Base-by-base conservation (phyloP, 1,140 invertebrate genomes). In the Magallana ariakensis region DNA sequence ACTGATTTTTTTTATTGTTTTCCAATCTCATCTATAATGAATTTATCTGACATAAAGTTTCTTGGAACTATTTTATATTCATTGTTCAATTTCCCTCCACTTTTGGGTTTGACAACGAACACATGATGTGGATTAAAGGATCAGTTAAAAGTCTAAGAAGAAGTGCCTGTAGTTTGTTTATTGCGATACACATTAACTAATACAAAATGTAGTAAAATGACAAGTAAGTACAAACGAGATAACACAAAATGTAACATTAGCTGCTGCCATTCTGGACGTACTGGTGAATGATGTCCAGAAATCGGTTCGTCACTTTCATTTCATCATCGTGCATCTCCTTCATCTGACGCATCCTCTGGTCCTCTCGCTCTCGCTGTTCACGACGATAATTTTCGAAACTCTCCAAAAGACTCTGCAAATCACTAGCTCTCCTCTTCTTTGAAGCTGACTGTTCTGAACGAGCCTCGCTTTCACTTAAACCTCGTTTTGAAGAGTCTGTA, bases 241-340 rank as follows among this genome's bases (percentile, higher is more conserved):
- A 46, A 46, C 33, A 5, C 5, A 46, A 46, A 46, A 2, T 62
- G 19, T 62, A 15, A n/a, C 19, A 55, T 89, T 56, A 57, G 82
- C 66, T 81, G 81, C 84, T 85, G 11, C 80, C 81, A 26, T 75
- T 75, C 54, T 88, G 87, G 5, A 88, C 81, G 58, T 84, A 85
- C 7, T 88, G 84, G 11, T 88, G 87, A 53, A 85, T 85, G 0
- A 88, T 88, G 62, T 88, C 87, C 15, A 88, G 57, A 83, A 85
- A 88, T 1, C 87, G 55, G 33, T 88, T 88, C 22, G 80, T 88
- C 16, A 88, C 87, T 84, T 85, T 88, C 87, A 88, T 88, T 60
- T 88, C 84, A 22, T 88, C 84, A 15, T 88, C 83, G 81, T 85
- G 84, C 58, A 82, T 85, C 58, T 85, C 84, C 60, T 88, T 88